Evolutionary conservation across 2,113 vertebrate genomes (phyloP).

Genomic region (Xerus inauris): DNA sequence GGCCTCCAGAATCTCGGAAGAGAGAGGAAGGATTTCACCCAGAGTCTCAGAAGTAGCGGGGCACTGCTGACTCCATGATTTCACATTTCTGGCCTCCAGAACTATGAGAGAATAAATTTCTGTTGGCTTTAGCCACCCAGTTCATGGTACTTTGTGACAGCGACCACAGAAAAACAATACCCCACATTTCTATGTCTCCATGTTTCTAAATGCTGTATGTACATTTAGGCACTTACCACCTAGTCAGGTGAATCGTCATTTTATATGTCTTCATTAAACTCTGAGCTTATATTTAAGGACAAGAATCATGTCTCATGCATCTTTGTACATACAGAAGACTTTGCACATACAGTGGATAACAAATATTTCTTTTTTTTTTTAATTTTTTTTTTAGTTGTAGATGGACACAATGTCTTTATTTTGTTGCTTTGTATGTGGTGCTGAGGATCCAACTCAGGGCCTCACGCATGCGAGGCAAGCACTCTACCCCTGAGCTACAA

Average conservation of each 20-base stretch:
- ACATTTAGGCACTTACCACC: background rate
- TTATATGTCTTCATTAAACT: slow-evolving; percentile 21
- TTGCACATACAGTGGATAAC: background rate
- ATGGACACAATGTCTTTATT: too few species aligned
- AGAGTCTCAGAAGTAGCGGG: background rate
- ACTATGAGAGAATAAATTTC: background rate
- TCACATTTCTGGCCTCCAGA: background rate
- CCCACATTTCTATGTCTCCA: background rate
- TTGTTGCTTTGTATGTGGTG: too few species aligned
- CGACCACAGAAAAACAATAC: background rate
- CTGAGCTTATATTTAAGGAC: background rate
- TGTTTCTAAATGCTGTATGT: background rate
- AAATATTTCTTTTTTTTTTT: background rate
- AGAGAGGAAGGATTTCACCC: background rate
- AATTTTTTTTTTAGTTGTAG: too few species aligned
- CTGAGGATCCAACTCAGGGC: too few species aligned
- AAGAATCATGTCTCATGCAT: background rate
- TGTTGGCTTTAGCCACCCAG: background rate
- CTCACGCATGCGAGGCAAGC: too few species aligned
- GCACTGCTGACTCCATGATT: background rate
- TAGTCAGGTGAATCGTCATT: background rate
- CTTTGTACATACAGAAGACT: background rate
- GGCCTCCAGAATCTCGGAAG: background rate
- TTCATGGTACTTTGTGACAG: background rate
- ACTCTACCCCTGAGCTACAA: too few species aligned